Conservation (phyloP, 2,888 invertebrate genomes). For the Agriopis leucophaearia region DNA sequence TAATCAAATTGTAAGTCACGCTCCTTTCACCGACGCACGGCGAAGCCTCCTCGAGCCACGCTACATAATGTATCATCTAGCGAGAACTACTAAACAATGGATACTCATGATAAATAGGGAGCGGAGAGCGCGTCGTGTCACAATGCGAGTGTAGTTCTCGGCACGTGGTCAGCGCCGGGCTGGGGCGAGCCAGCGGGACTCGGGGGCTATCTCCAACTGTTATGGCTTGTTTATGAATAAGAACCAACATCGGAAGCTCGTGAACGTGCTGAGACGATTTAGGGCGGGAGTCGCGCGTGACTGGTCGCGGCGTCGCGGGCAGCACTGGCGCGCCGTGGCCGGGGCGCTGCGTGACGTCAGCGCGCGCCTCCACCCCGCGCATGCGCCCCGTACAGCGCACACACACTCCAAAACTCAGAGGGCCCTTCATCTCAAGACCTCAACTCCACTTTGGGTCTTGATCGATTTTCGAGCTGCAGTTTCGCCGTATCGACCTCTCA, state of each 20-base stretch:
- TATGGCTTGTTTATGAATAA: conserved; percentile 64
- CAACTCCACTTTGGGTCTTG: conserved; percentile 81
- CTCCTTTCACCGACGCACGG: conserved; percentile 25
- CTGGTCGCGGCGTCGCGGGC: conserved; percentile 80
- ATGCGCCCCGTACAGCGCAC: conserved; percentile 63
- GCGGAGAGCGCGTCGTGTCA: conserved; percentile 48
- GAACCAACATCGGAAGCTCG: conserved; percentile 79
- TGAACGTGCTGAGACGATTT: conserved; percentile 69
- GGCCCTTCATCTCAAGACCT: conserved; percentile 83
- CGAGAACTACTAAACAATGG: conserved; percentile 50
- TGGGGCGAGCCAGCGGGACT: conserved; percentile 41
- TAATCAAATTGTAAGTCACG: conserved; percentile 31
- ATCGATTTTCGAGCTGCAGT: conserved; percentile 85
- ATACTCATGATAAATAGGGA: conserved; percentile 59
- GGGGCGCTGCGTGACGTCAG: conserved; percentile 82
- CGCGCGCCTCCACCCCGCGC: conserved; percentile 75
- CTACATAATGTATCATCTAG: conserved; percentile 46
- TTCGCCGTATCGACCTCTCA: conserved; percentile 75
- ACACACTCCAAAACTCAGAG: conserved; percentile 79
- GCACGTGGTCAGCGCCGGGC: conserved; percentile 52
- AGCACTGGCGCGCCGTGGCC: conserved; percentile 77
- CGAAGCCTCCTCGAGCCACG: conserved; percentile 22
- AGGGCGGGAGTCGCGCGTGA: conserved; percentile 79
- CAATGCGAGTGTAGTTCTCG: conserved; percentile 52
- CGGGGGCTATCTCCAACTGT: conserved; percentile 47